phyloP scores from a whole-genome alignment of 30 jellyfish, hydroid and myxozoan genomes.

The Cassiopea xamachana region DNA sequence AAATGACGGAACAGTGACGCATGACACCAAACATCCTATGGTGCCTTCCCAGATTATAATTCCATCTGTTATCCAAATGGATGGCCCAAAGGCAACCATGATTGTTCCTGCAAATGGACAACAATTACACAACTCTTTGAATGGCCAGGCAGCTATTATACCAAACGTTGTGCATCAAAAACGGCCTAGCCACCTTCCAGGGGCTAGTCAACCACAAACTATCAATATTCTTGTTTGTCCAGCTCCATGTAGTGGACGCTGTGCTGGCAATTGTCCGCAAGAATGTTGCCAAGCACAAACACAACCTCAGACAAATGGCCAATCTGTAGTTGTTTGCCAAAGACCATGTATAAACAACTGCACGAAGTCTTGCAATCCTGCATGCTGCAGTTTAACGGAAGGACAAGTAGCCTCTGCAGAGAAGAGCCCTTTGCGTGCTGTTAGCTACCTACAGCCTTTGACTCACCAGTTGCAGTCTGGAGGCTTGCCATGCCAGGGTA shows the following conservation, averaged over 20 bases:
- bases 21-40: constrained; percentile 18
- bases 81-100: constrained; percentile 18
- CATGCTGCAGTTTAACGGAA: constrained; percentile 60
- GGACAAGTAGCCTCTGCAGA: constrained; percentile 63
- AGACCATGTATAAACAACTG: constrained; percentile 62
- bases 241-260: constrained; percentile 71
- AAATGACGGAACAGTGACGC: constrained; percentile 52
- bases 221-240: constrained; percentile 63
- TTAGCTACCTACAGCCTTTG: constrained; percentile 2
- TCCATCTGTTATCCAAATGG: constrained; percentile 33
- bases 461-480: constrained; percentile 17
- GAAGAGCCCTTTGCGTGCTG: constrained; percentile 50
- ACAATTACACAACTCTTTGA: not conserved
- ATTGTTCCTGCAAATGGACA: constrained; percentile 10
- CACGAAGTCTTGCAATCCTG: constrained; percentile 46
- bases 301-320: constrained; percentile 33
- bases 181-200: constrained; percentile 3
- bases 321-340: constrained; percentile 54
- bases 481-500: constrained; percentile 11
- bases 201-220: constrained; percentile 23
- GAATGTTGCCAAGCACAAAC: constrained; percentile 77
- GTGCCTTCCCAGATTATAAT: constrained; percentile 7
- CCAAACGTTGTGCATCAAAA: constrained; percentile 38
- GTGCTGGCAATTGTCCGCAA: constrained; percentile 81
- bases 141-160: constrained; percentile 10